A percentile compares a stretch with the other conserved stretches of the same genome.
These are phyloP conservation scores for Lepidonotus clava DNA, from an alignment of 2,888 invertebrate genomes.

Conservation along the genomic window DNA sequence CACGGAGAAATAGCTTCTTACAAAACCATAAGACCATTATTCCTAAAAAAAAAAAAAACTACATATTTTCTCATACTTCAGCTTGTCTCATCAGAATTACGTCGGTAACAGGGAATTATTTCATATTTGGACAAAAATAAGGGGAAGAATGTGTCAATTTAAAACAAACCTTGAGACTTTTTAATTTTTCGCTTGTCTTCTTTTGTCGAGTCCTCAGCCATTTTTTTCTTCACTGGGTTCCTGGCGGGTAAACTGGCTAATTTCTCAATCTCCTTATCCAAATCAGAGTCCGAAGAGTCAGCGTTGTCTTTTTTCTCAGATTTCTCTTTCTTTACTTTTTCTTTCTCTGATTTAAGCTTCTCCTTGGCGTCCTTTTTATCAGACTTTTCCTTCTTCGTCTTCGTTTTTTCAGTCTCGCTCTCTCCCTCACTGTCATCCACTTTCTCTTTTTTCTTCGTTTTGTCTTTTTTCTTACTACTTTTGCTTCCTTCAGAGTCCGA, in stretches of 20 bases:
- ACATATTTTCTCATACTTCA: background rate
- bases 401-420: background rate
- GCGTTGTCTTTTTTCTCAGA: background rate
- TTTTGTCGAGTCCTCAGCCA: slow-evolving; percentile 3
- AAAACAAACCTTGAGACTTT: background rate
- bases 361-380: background rate
- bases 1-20: background rate
- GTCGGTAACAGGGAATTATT: too few relatives aligned
- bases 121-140: too few relatives aligned
- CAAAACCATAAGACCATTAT: background rate
- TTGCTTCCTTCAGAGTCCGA: background rate
- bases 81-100: too few relatives aligned
- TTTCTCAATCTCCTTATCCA: slow-evolving; percentile 53
- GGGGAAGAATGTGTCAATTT: background rate
- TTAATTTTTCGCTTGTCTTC: slow-evolving; percentile 49
- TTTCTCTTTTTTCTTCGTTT: background rate
- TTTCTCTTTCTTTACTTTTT: background rate
- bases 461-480: slow-evolving; percentile 1
- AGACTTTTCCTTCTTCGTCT: background rate
- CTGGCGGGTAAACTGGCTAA: slow-evolving; percentile 21
- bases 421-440: background rate
- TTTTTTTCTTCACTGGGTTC: slow-evolving; percentile 57
- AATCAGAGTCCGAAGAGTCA: slow-evolving; percentile 57
- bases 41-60: background rate
- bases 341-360: background rate